Conservation (phyloP, 92 coral and sea anemone genomes). For the Parazoanthus darwini region DNA sequence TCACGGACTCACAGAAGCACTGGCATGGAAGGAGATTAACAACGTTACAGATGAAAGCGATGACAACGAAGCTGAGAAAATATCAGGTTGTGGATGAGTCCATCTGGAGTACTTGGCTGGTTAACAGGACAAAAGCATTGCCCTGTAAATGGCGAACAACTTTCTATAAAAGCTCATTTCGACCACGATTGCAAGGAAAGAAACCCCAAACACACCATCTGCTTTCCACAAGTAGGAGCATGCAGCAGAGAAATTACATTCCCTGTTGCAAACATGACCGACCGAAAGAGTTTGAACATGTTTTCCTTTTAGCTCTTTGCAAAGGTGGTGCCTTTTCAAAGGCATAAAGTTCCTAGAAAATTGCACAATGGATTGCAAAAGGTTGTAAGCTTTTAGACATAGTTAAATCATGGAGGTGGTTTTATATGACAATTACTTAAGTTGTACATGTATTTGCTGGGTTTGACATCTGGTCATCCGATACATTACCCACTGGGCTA, state of each 20-base stretch:
- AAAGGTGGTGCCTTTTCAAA: slow-evolving; percentile 58
- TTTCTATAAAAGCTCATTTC: slow-evolving; percentile 49
- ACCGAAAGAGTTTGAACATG: slow-evolving; percentile 44
- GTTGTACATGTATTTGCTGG: too few relatives aligned
- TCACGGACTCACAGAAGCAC: slow-evolving; percentile 46
- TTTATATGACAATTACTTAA: too few relatives aligned
- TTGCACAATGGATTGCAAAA: slow-evolving; percentile 39
- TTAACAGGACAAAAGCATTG: slow-evolving; percentile 73
- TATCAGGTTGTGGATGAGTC: slow-evolving; percentile 53
- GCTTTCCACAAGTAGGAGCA: slow-evolving; percentile 71
- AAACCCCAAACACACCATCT: slow-evolving; percentile 70
- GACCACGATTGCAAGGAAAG: slow-evolving; percentile 69
- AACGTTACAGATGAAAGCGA: slow-evolving; percentile 40
- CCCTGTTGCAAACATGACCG: slow-evolving; percentile 75
- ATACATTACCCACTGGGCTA: too few relatives aligned
- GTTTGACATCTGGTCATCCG: too few relatives aligned
- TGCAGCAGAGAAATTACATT: slow-evolving; percentile 65
- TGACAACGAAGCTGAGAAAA: slow-evolving; percentile 14
- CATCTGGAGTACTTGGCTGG: slow-evolving; percentile 82
- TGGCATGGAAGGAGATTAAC: slow-evolving; percentile 57
- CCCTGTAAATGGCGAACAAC: slow-evolving; percentile 69
- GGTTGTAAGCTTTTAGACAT: slow-evolving; percentile 46
- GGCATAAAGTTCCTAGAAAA: slow-evolving; percentile 45
- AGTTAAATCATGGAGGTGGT: slow-evolving; percentile 28
- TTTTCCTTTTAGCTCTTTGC: slow-evolving; percentile 56